phyloP scores from a whole-genome alignment of 2,113 vertebrate genomes.

The Pomatostomus ruficeps region DNA sequence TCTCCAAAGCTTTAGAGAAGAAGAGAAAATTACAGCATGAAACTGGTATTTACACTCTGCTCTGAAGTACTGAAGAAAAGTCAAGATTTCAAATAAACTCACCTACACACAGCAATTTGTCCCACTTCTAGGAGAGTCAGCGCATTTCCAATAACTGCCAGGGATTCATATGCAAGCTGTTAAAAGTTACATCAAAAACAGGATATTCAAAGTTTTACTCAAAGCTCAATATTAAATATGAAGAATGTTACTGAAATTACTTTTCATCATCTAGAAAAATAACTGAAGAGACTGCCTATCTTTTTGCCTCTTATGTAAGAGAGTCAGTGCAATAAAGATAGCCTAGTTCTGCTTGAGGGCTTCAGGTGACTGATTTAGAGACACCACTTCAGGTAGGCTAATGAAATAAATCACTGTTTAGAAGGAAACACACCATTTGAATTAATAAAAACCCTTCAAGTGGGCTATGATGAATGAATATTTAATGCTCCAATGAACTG shows the following conservation, averaged over 20 bases:
- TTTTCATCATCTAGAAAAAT: not conserved
- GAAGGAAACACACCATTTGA: not conserved
- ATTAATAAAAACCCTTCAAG: not conserved
- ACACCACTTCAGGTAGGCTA: not conserved
- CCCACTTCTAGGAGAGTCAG: slow-evolving; percentile 93
- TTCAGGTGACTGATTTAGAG: not conserved
- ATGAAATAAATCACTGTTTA: not conserved
- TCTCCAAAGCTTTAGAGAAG: slow-evolving; percentile 86
- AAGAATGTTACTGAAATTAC: not conserved
- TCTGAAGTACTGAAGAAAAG: not conserved
- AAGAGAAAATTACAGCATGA: not conserved
- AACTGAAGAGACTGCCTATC: not conserved
- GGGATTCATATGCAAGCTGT: slow-evolving; percentile 93
- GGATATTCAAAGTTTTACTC: not conserved
- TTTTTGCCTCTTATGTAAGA: not conserved
- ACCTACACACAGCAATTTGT: slow-evolving; percentile 97
- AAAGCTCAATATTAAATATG: not conserved
- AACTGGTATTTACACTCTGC: not conserved
- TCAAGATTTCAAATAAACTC: slow-evolving; percentile 13
- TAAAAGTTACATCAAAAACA: not conserved
- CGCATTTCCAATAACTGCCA: slow-evolving; percentile 93
- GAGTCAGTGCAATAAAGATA: not conserved
- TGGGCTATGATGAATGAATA: not conserved
- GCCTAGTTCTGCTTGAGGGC: not conserved
- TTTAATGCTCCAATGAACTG: not conserved